These are phyloP conservation scores for Plecotus auritus DNA, from an alignment of 2,113 vertebrate species.

Conservation along the genomic window DNA sequence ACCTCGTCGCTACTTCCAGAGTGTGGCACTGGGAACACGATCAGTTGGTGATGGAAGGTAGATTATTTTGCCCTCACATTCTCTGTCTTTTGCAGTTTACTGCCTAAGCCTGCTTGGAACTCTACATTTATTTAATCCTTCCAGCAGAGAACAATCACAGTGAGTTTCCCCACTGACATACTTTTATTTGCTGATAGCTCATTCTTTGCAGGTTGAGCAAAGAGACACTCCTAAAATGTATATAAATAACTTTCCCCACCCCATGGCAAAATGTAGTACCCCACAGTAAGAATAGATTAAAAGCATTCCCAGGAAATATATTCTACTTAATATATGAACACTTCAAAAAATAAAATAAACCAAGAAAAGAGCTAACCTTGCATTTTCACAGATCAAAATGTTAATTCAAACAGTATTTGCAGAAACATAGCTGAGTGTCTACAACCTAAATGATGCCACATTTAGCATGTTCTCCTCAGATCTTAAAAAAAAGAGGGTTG, in stretches of 20 bases:
- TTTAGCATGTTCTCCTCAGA: neutral
- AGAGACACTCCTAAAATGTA: neutral
- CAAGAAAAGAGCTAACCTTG: neutral
- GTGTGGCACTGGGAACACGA: neutral
- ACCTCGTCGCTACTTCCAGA: neutral
- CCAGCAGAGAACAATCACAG: slow-evolving; percentile 38
- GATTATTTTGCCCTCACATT: slow-evolving; percentile 2
- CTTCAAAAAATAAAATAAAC: slow-evolving; percentile 3
- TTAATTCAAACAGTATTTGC: neutral
- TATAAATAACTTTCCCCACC: neutral
- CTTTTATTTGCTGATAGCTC: neutral
- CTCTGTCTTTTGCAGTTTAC: slow-evolving; percentile 51
- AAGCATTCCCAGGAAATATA: neutral
- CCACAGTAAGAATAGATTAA: neutral
- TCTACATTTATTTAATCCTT: slow-evolving; percentile 38
- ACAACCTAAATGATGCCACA: neutral
- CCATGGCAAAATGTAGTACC: neutral
- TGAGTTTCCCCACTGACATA: slow-evolving; percentile 31
- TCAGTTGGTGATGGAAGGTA: neutral
- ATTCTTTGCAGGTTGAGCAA: slow-evolving; percentile 26
- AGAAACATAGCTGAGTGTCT: neutral
- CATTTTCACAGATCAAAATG: slow-evolving; percentile 21
- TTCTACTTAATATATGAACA: neutral
- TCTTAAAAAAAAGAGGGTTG: neutral
- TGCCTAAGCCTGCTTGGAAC: slow-evolving; percentile 22